Percentiles rank a stretch among this genome's conserved stretches.
Evolutionary conservation across 2,113 vertebrate genomes (phyloP).

Genomic region (Centrocercus urophasianus): DNA sequence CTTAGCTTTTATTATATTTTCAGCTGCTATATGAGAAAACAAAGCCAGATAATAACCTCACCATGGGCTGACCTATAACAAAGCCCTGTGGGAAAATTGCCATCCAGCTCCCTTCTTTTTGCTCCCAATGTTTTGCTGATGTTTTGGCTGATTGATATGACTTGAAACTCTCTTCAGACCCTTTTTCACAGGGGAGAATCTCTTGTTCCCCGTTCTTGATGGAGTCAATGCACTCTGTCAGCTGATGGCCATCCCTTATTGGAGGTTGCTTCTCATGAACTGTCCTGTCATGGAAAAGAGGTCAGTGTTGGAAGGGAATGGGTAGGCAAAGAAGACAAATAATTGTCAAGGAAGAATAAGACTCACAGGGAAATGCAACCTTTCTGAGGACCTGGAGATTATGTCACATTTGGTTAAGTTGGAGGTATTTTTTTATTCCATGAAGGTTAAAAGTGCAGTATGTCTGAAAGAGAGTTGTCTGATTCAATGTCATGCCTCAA

Average conservation of each 20-base stretch:
- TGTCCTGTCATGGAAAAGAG: background rate
- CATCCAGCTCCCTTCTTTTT: background rate
- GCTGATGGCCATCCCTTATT: background rate
- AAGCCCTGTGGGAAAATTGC: background rate
- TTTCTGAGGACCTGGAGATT: background rate
- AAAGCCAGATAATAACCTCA: background rate
- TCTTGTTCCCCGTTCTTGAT: background rate
- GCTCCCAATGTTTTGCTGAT: background rate
- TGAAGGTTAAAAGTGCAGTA: background rate
- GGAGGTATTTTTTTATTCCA: background rate
- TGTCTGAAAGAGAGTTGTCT: background rate
- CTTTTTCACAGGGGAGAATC: background rate
- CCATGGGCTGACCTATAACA: background rate
- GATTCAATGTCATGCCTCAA: background rate
- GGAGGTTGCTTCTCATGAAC: background rate
- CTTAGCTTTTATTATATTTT: background rate
- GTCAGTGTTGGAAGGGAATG: background rate
- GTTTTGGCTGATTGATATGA: background rate
- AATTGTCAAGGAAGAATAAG: background rate
- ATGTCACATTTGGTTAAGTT: background rate
- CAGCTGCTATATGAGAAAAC: background rate
- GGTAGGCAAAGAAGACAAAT: accelerated
- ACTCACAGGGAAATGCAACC: background rate
- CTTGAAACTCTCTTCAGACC: background rate
- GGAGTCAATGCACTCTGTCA: background rate